Evolutionary conservation across 2,113 vertebrate genomes (phyloP).

Genomic region (Suricata suricatta): DNA sequence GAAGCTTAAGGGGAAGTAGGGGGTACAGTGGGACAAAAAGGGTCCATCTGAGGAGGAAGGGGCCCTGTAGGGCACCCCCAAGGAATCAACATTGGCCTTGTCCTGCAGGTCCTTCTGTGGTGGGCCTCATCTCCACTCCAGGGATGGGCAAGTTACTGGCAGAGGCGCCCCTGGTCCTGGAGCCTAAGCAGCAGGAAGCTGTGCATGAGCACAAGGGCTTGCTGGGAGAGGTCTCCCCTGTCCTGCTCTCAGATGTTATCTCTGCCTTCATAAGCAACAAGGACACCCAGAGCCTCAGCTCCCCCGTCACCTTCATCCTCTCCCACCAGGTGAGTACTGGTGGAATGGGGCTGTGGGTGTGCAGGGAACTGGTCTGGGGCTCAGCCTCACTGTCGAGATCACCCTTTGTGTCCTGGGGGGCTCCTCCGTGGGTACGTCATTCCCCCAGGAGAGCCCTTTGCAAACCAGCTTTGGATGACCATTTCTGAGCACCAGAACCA

Average conservation of each 20-base stretch:
- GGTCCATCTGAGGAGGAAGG: neutral
- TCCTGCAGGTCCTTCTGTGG: constrained; percentile 30
- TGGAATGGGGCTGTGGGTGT: no score
- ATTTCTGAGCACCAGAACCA: neutral
- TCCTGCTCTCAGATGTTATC: no score
- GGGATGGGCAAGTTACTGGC: constrained; percentile 75
- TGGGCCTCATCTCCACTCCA: constrained; percentile 80
- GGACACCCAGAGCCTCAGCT: no score
- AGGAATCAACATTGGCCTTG: neutral
- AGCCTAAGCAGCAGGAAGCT: neutral
- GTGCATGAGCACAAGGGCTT: neutral
- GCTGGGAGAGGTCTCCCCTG: neutral
- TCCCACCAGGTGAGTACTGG: no score
- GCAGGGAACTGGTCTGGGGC: no score
- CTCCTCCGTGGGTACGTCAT: accelerated
- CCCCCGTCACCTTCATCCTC: no score
- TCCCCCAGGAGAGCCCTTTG: neutral
- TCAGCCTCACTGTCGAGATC: no score
- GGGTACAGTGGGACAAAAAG: neutral
- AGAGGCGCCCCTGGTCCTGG: constrained; percentile 2
- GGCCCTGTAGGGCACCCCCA: neutral
- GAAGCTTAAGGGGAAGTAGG: neutral
- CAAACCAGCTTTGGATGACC: neutral
- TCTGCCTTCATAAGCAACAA: no score
- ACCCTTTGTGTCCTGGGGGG: no score